Evolutionary conservation across 2,888 invertebrate genomes (phyloP).

Genomic region (Exocentrus adspersus): DNA sequence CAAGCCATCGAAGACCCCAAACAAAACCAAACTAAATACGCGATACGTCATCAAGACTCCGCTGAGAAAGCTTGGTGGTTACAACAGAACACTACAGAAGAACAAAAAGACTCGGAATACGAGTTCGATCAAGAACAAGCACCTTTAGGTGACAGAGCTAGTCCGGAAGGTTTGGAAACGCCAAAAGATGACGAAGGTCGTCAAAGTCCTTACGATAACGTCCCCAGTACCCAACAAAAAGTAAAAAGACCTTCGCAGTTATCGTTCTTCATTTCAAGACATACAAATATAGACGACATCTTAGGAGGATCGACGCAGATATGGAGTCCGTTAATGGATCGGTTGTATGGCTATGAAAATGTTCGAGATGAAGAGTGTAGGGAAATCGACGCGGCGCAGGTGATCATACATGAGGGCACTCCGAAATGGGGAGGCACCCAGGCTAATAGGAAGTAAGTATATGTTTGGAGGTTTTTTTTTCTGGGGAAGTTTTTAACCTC

Average conservation of each 20-base stretch:
- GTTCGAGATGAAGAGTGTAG: constrained; percentile 66
- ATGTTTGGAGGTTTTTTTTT: too few relatives aligned
- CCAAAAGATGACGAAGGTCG: constrained; percentile 61
- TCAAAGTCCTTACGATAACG: constrained; percentile 80
- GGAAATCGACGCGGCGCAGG: constrained; percentile 81
- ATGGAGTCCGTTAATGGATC: constrained; percentile 74
- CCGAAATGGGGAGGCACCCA: constrained; percentile 77
- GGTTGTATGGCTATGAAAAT: constrained; percentile 61
- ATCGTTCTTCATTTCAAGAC: constrained; percentile 81
- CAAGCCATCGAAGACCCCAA: constrained; percentile 40
- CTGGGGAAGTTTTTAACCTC: too few relatives aligned
- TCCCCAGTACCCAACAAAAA: constrained; percentile 57
- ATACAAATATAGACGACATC: constrained; percentile 90
- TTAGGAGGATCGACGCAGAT: constrained; percentile 73
- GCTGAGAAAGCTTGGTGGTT: constrained; percentile 69
- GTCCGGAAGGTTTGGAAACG: constrained; percentile 79
- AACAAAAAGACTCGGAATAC: constrained; percentile 63
- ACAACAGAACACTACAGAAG: constrained; percentile 68
- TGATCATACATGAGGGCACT: constrained; percentile 76
- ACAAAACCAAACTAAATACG: constrained; percentile 47
- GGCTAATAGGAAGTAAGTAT: constrained; percentile 55
- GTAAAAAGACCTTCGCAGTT: constrained; percentile 58
- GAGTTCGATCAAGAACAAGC: constrained; percentile 56
- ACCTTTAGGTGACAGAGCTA: constrained; percentile 79
- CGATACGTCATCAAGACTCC: constrained; percentile 65